phyloP scores from a whole-genome alignment of 2,797 vertebrate genomes.

The Tapirus indicus region DNA sequence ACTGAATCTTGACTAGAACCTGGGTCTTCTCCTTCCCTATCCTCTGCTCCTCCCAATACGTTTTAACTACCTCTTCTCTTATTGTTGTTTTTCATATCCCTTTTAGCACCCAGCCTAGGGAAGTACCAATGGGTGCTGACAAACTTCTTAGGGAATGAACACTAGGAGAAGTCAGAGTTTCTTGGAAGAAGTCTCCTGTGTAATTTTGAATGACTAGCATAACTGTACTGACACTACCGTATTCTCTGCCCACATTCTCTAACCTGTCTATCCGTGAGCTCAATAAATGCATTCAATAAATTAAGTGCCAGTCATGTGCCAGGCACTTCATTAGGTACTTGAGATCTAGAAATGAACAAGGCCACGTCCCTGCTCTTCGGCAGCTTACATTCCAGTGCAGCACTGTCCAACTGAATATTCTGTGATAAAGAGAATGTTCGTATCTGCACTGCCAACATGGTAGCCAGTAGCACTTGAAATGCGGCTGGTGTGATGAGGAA shows the following conservation, averaged over 20 bases:
- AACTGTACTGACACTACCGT: background rate
- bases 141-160: background rate
- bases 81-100: background rate
- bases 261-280: background rate
- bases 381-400: background rate
- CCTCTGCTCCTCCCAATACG: background rate
- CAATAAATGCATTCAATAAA: background rate
- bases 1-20: background rate
- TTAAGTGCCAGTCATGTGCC: background rate
- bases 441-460: background rate
- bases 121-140: background rate
- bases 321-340: background rate
- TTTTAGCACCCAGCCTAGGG: background rate
- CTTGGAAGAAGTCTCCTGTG: background rate
- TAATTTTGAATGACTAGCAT: background rate
- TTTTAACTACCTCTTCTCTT: background rate
- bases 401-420: accelerated
- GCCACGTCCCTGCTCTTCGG: too few relatives aligned
- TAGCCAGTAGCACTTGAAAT: background rate
- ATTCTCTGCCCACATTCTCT: too few relatives aligned
- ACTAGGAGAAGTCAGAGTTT: background rate
- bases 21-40: background rate
- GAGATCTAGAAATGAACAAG: background rate
- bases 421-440: background rate
- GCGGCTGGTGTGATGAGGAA: background rate